Evolutionary conservation across 2,797 vertebrate species (phyloP).

Genomic region (Chelon auratus): DNA sequence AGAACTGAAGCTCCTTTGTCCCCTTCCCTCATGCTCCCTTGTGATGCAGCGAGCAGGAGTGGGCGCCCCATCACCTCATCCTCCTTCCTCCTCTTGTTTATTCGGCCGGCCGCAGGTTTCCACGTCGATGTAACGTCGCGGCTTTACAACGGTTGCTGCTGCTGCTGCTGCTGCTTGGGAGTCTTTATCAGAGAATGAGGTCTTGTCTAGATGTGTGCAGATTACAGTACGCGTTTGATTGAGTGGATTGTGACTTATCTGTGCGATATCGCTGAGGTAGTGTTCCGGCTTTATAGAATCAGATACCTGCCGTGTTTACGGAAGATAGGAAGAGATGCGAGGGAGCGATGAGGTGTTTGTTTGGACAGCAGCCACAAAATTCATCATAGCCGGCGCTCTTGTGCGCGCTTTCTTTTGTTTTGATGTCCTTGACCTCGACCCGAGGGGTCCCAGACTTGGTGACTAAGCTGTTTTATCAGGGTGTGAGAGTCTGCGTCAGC

Average conservation of each 20-base stretch:
- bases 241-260: constrained; percentile 18
- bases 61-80: constrained; percentile 7
- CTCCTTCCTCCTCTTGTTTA: constrained; percentile 25
- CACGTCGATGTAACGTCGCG: constrained; percentile 24
- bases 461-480: constrained; percentile 58
- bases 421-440: constrained; percentile 63
- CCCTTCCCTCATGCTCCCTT: constrained; percentile 22
- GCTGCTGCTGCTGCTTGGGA: constrained; percentile 12
- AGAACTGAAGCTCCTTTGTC: constrained; percentile 62
- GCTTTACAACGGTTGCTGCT: background rate
- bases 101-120: constrained; percentile 26
- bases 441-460: constrained; percentile 29
- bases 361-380: constrained; percentile 46
- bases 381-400: constrained; percentile 7
- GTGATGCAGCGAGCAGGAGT: background rate
- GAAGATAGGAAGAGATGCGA: constrained; percentile 45
- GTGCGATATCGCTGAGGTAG: constrained; percentile 12
- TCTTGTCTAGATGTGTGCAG: constrained; percentile 57
- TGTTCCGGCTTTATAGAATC: constrained; percentile 43
- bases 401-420: constrained; percentile 30
- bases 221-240: constrained; percentile 37
- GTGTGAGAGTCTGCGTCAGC: constrained; percentile 53
- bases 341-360: constrained; percentile 54
- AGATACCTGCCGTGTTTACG: constrained; percentile 54
- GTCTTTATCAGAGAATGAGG: constrained; percentile 43